Percentiles rank a stretch among this genome's conserved stretches.
phyloP scores from a whole-genome alignment of 2,888 invertebrate genomes.

The Folsomia candida region DNA sequence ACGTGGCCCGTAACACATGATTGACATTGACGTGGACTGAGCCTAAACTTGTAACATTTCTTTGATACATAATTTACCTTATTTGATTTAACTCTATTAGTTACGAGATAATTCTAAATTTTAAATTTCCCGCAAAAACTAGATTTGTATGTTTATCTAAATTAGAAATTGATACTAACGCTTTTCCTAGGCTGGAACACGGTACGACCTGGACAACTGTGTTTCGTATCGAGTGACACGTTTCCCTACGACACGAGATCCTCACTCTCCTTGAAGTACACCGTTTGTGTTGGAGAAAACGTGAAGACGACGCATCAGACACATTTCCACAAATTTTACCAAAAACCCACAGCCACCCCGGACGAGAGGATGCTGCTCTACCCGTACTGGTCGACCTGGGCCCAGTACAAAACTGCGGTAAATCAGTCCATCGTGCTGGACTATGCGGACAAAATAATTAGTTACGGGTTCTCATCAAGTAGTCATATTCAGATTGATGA shows the following conservation, averaged over 20 bases:
- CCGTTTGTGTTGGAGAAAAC: too few species aligned
- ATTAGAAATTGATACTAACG: too few species aligned
- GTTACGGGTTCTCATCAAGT: slow-evolving; percentile 33
- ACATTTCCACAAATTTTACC: slow-evolving; percentile 60
- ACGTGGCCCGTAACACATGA: too few species aligned
- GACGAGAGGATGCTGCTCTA: slow-evolving; percentile 36
- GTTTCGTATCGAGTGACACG: slow-evolving; percentile 25
- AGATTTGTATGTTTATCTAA: too few species aligned
- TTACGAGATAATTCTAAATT: too few species aligned
- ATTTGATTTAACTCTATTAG: too few species aligned
- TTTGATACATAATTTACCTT: too few species aligned
- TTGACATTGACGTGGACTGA: too few species aligned
- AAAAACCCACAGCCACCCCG: slow-evolving; percentile 54
- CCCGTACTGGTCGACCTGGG: slow-evolving; percentile 41
- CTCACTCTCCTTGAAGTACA: slow-evolving; percentile 25
- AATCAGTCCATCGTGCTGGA: too few species aligned
- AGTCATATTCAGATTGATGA: slow-evolving; percentile 81
- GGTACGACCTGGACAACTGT: slow-evolving; percentile 17
- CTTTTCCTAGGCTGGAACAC: slow-evolving; percentile 13
- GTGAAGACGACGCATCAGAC: slow-evolving; percentile 29
- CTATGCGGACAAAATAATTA: slow-evolving; percentile 24
- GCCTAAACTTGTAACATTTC: too few species aligned
- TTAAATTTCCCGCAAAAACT: too few species aligned
- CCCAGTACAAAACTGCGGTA: slow-evolving; percentile 11
- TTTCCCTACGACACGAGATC: slow-evolving; percentile 9